Base-by-base conservation (phyloP, 1,140 invertebrate genomes). In the Contarinia nasturtii region DNA sequence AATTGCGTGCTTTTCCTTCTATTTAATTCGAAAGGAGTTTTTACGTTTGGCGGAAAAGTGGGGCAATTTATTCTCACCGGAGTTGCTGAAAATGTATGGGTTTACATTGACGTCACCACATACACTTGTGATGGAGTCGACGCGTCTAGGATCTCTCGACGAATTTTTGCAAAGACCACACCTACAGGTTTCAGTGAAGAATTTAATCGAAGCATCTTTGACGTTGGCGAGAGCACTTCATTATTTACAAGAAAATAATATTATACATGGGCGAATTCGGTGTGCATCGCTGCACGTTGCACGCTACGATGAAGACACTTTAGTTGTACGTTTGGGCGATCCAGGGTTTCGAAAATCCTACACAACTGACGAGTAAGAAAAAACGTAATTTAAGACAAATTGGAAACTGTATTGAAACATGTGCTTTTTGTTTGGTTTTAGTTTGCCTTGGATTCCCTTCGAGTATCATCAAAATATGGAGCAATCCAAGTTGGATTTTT, bases 221-320 rank as follows among this genome's bases (percentile, higher is more conserved):
- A 76, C 78, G 50, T 55, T 91, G 33, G 82, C 84, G 2, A 79
- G 77, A 41, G 86, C 85, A 15, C 66, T 91, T 49, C 54, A 55
- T 38, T 64, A 62, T 46, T 50, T 64, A 75, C 75, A 80, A 55
- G 82, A 88, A 57, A 77, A 80, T 51, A 73, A 75, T 27, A 71
- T 88, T 33, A 74, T 84, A 41, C 88, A 92, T 68, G 86, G 83
- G n/a, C 80, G 78, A 50, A 82, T 93, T 47, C 69, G 87, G 41
- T 90, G 86, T 63, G 70, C 76, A n/a, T 86, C 86, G 57, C 58
- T 92, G 36, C 67, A 87, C 49, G 80, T 92, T 11, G 70, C 57
- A 27, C 59, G 60, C 49, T 64, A 74, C 47, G 61, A 68, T 18
- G 72, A 72, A 18, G 71, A 73, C 37, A 75, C 73, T 50, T 67